Evolutionary conservation across 2,113 vertebrate genomes (phyloP).

Genomic region (Ellobius talpinus): DNA sequence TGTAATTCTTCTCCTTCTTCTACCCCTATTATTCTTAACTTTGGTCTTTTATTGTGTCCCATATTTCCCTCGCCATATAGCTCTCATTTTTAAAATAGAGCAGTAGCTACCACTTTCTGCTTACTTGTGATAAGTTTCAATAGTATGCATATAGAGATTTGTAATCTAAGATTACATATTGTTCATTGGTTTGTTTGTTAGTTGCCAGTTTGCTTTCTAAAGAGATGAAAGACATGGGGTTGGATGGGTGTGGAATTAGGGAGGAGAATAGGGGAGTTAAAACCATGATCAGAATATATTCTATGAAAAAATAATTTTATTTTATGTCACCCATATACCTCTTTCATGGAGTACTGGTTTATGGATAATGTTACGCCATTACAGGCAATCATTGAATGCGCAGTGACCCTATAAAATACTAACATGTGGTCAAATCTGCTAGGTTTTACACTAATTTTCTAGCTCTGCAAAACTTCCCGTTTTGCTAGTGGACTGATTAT

Average conservation of each 20-base stretch:
- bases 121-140: background rate
- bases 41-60: too few species aligned
- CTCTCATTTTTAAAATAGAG: background rate
- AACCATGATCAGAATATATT: background rate
- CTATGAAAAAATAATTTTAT: background rate
- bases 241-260: background rate
- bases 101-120: background rate
- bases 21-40: too few species aligned
- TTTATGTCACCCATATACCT: background rate
- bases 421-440: constrained; percentile 53
- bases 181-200: background rate
- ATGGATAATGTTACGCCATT: background rate
- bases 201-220: background rate
- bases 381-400: constrained; percentile 5
- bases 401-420: background rate
- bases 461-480: constrained; percentile 46
- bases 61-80: too few species aligned
- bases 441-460: constrained; percentile 71
- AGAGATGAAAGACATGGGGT: background rate
- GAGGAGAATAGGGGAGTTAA: background rate
- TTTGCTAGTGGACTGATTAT: constrained; percentile 18
- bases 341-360: constrained; percentile 53
- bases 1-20: too few species aligned
- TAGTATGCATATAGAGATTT: background rate
- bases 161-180: background rate